Evolutionary conservation across 2,888 invertebrate species (phyloP).

Genomic region (Caenorhabditis macrosperma): DNA sequence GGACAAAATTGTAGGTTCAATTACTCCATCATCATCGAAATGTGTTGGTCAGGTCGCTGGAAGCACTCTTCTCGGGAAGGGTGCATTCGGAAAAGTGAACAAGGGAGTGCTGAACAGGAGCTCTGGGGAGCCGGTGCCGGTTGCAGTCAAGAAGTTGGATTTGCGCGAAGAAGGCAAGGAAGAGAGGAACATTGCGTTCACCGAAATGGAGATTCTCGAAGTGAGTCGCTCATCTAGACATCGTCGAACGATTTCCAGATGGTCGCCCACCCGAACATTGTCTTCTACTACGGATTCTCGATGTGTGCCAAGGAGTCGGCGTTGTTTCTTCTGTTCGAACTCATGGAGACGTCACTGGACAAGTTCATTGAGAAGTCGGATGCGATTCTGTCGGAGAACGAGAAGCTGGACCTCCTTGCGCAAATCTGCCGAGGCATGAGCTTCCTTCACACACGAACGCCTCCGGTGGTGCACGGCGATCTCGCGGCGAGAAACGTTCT

Average conservation of each 20-base stretch:
- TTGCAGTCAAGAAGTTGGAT: slow-evolving; percentile 59
- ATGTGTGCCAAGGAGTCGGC: slow-evolving; percentile 10
- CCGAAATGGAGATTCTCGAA: slow-evolving; percentile 63
- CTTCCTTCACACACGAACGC: slow-evolving; percentile 98
- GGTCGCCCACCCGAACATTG: slow-evolving; percentile 64
- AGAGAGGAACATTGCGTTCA: slow-evolving; percentile 46
- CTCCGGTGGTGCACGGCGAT: slow-evolving; percentile 96
- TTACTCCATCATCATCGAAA: background rate
- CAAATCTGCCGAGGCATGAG: slow-evolving; percentile 84
- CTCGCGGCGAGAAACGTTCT: slow-evolving; percentile 99
- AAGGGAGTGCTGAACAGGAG: slow-evolving; percentile 35
- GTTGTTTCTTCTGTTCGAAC: slow-evolving; percentile 60
- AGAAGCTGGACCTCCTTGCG: slow-evolving; percentile 60
- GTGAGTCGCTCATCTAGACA: background rate
- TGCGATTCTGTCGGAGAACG: slow-evolving; percentile 53
- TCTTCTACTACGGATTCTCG: slow-evolving; percentile 59
- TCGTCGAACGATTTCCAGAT: slow-evolving; percentile 31
- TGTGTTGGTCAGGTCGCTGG: no score
- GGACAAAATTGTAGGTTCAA: slow-evolving; percentile 16
- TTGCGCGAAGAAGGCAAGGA: slow-evolving; percentile 30
- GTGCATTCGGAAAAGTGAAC: slow-evolving; percentile 62
- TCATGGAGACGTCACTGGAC: slow-evolving; percentile 61
- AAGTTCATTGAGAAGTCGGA: slow-evolving; percentile 57
- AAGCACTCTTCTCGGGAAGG: slow-evolving; percentile 59
- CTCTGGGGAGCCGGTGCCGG: slow-evolving; percentile 16